Percentiles rank a stretch among this genome's conserved stretches.
Evolutionary conservation across 1,140 invertebrate genomes (phyloP).

Genomic region (Triops longicaudatus): DNA sequence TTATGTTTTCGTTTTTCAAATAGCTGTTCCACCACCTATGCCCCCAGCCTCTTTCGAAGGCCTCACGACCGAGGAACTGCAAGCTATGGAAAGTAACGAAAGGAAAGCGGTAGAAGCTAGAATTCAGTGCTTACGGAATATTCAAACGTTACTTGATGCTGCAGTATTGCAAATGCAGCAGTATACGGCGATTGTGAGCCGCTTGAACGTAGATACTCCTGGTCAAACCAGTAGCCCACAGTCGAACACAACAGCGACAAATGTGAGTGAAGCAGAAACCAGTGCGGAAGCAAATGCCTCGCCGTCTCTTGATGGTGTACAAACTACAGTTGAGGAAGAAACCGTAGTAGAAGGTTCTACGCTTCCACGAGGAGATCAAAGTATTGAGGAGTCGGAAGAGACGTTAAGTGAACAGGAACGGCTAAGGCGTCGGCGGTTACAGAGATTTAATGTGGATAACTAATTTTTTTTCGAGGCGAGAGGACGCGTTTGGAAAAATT

Average conservation of each 20-base stretch:
- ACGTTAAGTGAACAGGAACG: conserved; percentile 27
- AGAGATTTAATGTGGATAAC: conserved; percentile 24
- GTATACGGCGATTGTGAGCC: conserved; percentile 56
- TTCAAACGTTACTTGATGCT: conserved; percentile 77
- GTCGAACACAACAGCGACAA: not conserved
- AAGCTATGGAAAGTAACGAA: conserved; percentile 76
- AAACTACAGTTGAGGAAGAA: not conserved
- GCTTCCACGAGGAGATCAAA: not conserved
- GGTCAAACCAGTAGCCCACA: not conserved
- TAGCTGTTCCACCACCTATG: conserved; percentile 45
- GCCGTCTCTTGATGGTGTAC: not conserved
- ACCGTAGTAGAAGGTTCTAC: not conserved
- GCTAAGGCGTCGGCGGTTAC: conserved; percentile 24
- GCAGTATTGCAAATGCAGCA: conserved; percentile 82
- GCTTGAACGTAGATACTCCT: conserved; percentile 26
- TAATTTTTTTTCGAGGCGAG: not conserved
- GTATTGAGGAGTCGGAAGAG: conserved; percentile 17
- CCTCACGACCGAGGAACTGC: conserved; percentile 73
- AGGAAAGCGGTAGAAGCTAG: conserved; percentile 80
- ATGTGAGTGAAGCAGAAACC: not conserved
- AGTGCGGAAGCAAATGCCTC: not conserved
- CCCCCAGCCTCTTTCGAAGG: conserved; percentile 58
- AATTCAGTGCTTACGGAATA: conserved; percentile 73
- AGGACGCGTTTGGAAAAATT: conserved; percentile 13
- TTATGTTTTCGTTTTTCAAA: conserved; percentile 18